Evolutionary conservation across 1,140 invertebrate genomes (phyloP).

Genomic region (Yoshiicerus persimilis): DNA sequence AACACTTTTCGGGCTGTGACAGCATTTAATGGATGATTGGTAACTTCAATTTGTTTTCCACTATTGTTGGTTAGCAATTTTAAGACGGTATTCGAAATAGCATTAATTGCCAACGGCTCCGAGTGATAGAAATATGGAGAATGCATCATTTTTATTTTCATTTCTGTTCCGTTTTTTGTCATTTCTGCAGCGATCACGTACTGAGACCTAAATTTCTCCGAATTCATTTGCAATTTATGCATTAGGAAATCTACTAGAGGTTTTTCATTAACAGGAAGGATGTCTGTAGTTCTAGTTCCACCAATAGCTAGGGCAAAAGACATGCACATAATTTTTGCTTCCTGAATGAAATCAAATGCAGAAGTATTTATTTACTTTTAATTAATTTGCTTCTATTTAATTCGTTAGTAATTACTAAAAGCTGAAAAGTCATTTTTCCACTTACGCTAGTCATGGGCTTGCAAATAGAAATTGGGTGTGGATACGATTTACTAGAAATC

Average conservation of each 20-base stretch:
- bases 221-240: not conserved
- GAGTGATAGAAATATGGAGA: too few relatives aligned
- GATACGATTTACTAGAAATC: not conserved
- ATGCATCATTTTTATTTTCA: slow-evolving; percentile 53
- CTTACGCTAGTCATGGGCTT: too few relatives aligned
- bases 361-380: too few relatives aligned
- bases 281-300: not conserved
- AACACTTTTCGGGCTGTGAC: slow-evolving; percentile 40
- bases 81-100: too few relatives aligned
- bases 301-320: not conserved
- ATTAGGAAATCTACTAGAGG: not conserved
- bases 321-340: not conserved
- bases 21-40: slow-evolving; percentile 67
- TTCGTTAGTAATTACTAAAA: too few relatives aligned
- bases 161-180: not conserved
- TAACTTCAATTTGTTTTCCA: too few relatives aligned
- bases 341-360: too few relatives aligned
- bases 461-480: not conserved
- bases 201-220: slow-evolving; percentile 30
- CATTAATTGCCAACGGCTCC: too few relatives aligned
- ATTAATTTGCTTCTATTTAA: too few relatives aligned
- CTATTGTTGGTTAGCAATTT: too few relatives aligned
- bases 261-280: not conserved
- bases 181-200: too few relatives aligned
- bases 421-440: too few relatives aligned